Evolutionary conservation across 2,797 vertebrate genomes (phyloP).

Genomic region (Amblyraja radiata): DNA sequence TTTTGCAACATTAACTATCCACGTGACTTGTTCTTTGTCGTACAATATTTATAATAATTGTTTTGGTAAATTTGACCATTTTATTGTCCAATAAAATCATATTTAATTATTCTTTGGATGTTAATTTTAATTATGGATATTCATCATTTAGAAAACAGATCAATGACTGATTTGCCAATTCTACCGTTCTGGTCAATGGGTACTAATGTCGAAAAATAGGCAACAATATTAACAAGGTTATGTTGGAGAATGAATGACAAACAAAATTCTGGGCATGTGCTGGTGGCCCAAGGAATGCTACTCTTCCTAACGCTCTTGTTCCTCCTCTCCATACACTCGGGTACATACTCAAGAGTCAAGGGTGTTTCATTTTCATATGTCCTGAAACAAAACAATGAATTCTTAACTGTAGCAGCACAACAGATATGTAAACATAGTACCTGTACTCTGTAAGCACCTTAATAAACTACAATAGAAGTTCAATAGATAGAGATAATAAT

Average conservation of each 20-base stretch:
- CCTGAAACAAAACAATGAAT: no score
- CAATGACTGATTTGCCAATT: not conserved
- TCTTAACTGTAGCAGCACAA: no score
- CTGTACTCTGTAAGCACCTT: no score
- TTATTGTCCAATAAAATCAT: constrained; percentile 21
- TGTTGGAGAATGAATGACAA: not conserved
- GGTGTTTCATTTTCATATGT: no score
- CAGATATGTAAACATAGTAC: no score
- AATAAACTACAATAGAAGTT: no score
- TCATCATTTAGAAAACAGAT: not conserved
- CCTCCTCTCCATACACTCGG: no score
- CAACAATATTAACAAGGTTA: not conserved
- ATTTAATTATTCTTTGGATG: constrained; percentile 11
- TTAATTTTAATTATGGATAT: not conserved
- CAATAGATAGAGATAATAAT: no score
- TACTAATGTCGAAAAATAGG: not conserved
- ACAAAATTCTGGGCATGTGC: not conserved
- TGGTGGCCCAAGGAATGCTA: no score
- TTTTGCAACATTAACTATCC: not conserved
- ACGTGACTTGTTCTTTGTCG: not conserved
- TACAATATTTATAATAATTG: not conserved
- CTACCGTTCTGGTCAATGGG: not conserved
- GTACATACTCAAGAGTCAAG: no score
- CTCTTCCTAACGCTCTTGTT: no score
- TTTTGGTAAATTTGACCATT: constrained; percentile 15